phyloP scores from a whole-genome alignment of 2,113 vertebrate genomes.

The Centrocercus urophasianus region DNA sequence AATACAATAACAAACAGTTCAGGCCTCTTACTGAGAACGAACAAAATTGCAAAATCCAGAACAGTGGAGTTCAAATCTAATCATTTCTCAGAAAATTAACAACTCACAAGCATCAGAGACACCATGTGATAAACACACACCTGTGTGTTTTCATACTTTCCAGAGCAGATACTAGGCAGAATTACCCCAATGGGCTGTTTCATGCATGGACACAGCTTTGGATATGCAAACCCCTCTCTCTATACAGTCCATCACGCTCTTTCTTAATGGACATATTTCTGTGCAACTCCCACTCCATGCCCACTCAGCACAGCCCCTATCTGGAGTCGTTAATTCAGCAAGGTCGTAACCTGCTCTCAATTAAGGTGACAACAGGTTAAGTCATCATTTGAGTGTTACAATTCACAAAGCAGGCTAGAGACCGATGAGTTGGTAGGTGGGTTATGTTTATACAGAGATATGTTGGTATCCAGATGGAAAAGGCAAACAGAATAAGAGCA shows the following conservation, averaged over 20 bases:
- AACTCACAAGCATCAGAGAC: neutral
- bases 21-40: neutral
- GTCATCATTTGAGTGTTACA: neutral
- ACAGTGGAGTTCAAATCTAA: neutral
- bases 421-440: neutral
- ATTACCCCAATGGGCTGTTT: neutral
- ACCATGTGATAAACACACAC: neutral
- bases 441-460: neutral
- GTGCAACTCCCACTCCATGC: neutral
- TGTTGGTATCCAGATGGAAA: neutral
- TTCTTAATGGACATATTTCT: neutral
- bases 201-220: neutral
- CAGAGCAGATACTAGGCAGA: neutral
- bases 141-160: neutral
- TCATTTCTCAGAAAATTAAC: neutral
- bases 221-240: neutral
- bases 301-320: neutral
- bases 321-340: fast-evolving
- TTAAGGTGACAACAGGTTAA: neutral
- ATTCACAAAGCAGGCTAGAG: neutral
- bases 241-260: neutral
- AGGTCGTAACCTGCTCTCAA: neutral
- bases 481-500: neutral
- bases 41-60: neutral
- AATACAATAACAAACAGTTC: neutral